A percentile compares a stretch with the other conserved stretches of the same genome.
Conservation (phyloP, 2,888 invertebrate genomes). For the Lepidonotus clava region DNA sequence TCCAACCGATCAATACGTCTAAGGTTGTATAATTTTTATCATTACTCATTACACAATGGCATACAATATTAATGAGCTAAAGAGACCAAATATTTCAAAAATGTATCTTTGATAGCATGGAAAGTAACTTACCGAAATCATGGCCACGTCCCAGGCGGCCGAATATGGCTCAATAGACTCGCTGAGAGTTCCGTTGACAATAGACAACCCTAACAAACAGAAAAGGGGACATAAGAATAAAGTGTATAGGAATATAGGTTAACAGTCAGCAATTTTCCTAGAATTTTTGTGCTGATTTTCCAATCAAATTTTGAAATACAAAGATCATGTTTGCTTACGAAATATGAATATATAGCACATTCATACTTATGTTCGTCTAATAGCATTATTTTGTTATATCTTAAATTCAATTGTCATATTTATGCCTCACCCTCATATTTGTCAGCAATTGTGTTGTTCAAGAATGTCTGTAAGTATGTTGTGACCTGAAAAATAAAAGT, state of each 20-base stretch:
- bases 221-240: too few species aligned
- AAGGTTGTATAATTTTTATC: too few species aligned
- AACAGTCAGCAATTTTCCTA: not conserved
- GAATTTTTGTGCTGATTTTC: not conserved
- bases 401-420: too few species aligned
- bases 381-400: too few species aligned
- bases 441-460: conserved; percentile 9
- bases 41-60: too few species aligned
- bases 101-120: not conserved
- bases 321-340: too few species aligned
- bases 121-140: conserved; percentile 19
- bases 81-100: not conserved
- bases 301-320: too few species aligned
- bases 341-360: too few species aligned
- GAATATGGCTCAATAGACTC: not conserved
- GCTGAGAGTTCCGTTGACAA: not conserved
- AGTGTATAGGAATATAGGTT: too few species aligned
- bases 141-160: conserved; percentile 45
- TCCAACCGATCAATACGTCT: too few species aligned
- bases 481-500: not conserved
- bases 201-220: not conserved
- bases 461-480: not conserved
- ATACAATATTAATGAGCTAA: too few species aligned
- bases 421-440: conserved; percentile 2
- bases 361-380: too few species aligned